A percentile compares a stretch with the other conserved stretches of the same genome.
These are phyloP conservation scores for Xylocampa areola DNA, from an alignment of 2,888 invertebrate genomes.

Conservation along the genomic window DNA sequence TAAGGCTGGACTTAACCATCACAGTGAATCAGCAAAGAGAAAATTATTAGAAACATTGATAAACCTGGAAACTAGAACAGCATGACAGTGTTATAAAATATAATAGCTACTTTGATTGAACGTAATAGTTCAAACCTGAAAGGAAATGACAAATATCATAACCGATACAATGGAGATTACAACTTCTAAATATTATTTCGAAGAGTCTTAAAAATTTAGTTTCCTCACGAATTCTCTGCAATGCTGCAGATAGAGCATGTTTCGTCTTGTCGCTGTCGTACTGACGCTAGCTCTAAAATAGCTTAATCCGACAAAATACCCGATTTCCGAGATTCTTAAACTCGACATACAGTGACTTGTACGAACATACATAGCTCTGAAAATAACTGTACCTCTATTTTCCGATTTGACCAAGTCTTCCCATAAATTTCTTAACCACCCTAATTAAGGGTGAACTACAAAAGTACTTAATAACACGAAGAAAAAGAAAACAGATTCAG, in stretches of 20 bases:
- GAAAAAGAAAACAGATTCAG: conserved; percentile 45
- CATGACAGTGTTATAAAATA: too few species aligned
- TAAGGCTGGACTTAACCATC: too few species aligned
- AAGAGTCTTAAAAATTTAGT: conserved; percentile 10
- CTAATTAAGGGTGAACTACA: conserved; percentile 35
- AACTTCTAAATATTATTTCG: too few species aligned
- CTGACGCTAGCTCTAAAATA: conserved; percentile 30
- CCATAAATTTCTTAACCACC: conserved; percentile 8
- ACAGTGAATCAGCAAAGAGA: too few species aligned
- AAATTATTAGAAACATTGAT: too few species aligned
- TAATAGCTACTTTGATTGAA: too few species aligned
- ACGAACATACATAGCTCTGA: conserved; percentile 12
- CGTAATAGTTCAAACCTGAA: background rate
- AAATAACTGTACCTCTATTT: conserved; percentile 1
- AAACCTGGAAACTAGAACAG: too few species aligned
- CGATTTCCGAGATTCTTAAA: conserved; percentile 18
- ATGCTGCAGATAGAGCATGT: conserved; percentile 17
- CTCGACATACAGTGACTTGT: conserved; percentile 8
- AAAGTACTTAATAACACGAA: conserved; percentile 37
- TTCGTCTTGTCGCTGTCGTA: conserved; percentile 19
- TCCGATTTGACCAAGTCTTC: background rate
- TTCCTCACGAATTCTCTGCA: conserved; percentile 24
- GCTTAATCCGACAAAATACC: conserved; percentile 26
- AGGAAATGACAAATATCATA: background rate
- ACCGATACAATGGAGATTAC: background rate